phyloP scores from a whole-genome alignment of 2,797 vertebrate species.

The Gambelia wislizenii region DNA sequence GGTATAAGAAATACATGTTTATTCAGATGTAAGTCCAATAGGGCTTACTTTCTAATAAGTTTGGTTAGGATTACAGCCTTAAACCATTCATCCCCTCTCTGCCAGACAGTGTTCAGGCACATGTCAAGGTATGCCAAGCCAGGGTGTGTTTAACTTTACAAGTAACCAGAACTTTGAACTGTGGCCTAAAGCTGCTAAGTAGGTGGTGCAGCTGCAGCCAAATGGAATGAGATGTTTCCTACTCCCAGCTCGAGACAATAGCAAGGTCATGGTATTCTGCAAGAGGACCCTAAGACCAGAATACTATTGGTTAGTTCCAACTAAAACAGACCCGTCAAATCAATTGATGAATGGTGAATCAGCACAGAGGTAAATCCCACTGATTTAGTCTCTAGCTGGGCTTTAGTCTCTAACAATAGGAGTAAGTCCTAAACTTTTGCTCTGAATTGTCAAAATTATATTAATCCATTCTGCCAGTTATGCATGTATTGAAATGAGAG shows the following conservation, averaged over 20 bases:
- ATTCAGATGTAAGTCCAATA: constrained; percentile 4
- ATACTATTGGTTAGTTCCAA: too few relatives aligned
- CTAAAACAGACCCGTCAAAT: too few relatives aligned
- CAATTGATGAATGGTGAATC: too few relatives aligned
- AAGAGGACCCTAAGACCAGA: too few relatives aligned
- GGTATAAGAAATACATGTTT: neutral
- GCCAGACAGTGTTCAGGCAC: neutral
- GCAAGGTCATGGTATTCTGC: neutral
- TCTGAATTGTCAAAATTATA: neutral
- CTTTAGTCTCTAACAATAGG: too few relatives aligned
- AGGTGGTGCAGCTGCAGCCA: neutral
- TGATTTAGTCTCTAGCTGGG: too few relatives aligned
- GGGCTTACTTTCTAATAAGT: neutral
- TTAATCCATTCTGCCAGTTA: neutral
- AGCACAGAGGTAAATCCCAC: too few relatives aligned
- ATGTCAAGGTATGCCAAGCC: neutral
- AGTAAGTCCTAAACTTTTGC: neutral
- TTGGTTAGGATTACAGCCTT: neutral
- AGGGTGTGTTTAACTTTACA: neutral
- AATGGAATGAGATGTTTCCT: neutral
- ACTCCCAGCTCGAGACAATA: neutral
- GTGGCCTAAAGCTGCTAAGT: neutral
- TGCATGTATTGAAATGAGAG: neutral
- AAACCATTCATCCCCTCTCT: neutral
- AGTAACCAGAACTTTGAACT: neutral